Base-by-base conservation (phyloP, 2,113 vertebrate species). In the Chaetodon auriga region DNA sequence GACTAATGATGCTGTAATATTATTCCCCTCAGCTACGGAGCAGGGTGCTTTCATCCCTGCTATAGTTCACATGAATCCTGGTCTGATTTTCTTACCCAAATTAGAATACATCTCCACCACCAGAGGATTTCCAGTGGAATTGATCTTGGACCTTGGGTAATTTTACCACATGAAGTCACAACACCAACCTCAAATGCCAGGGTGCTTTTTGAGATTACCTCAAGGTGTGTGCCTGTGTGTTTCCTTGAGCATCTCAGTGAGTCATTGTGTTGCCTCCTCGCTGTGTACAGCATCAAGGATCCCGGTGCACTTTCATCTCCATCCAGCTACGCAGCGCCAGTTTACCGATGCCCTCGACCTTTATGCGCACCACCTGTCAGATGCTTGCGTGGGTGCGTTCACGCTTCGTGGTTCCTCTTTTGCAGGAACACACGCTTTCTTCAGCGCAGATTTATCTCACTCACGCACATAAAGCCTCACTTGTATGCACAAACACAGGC, bases 281-380 rank as follows among this genome's bases (percentile, higher is more conserved):
- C 12, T 38, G 46, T 18, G n/a, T 14, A 9, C 51, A 61, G 65
- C 64, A 57, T 79, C 60, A 71, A 83, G 55, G 60, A 41, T 55
- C 51, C 18, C 6, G 14, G 13, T 12, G 48, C 72, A 43, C 51
- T 84, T 90, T 81, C 82, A 69, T 83, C 65, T 75, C 58, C 64
- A 5, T 63, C 69, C 73, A 83, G 48, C 38, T 30, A 41, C 78
- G 25, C 65, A 41, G 48, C 63, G 61, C 57, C 68, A 35, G 77
- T 69, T 78, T 21, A 43, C 65, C 35, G 10, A 74, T 25, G 41
- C 13, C 19, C 12, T 48, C 38, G 3, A 61, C 60, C 54, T 78
- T 38, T 53, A 18, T 16, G 53, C 64, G 18, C 57, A 62, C 36
- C 82, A 48, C 46, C 82, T 63, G 41, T 35, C 72, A 64, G 64